Evolutionary conservation across 2,888 invertebrate genomes (phyloP).

Genomic region (Nymphalis polychloros): DNA sequence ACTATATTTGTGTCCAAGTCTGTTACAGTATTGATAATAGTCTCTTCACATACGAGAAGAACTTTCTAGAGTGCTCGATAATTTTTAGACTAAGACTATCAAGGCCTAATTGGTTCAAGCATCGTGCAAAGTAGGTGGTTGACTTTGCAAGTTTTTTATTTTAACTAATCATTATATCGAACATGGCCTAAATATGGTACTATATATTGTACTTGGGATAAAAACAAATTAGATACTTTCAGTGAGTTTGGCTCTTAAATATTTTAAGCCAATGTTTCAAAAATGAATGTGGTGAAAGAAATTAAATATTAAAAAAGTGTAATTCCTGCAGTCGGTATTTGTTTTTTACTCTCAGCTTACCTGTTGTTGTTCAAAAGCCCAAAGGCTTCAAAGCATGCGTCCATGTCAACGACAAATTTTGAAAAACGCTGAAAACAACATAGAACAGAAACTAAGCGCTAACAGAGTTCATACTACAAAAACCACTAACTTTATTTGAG

Average conservation of each 20-base stretch:
- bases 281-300: neutral
- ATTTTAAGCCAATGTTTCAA: neutral
- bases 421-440: neutral
- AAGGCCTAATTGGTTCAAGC: slow-evolving; percentile 22
- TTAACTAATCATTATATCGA: neutral
- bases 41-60: slow-evolving; percentile 14
- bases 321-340: neutral
- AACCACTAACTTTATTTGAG: neutral
- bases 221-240: neutral
- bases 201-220: neutral
- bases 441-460: neutral
- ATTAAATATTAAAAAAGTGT: neutral
- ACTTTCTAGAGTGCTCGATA: slow-evolving; percentile 19
- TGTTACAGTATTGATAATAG: slow-evolving; percentile 8
- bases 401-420: neutral
- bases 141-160: slow-evolving; percentile 12
- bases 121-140: slow-evolving; percentile 18
- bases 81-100: slow-evolving; percentile 23
- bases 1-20: neutral
- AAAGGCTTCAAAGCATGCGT: neutral
- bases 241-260: neutral
- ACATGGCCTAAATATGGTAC: neutral
- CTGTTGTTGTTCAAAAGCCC: slow-evolving; percentile 6
- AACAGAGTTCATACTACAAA: neutral
- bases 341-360: neutral